Conservation (phyloP, 2,888 invertebrate species). For the Agrochola circellaris region DNA sequence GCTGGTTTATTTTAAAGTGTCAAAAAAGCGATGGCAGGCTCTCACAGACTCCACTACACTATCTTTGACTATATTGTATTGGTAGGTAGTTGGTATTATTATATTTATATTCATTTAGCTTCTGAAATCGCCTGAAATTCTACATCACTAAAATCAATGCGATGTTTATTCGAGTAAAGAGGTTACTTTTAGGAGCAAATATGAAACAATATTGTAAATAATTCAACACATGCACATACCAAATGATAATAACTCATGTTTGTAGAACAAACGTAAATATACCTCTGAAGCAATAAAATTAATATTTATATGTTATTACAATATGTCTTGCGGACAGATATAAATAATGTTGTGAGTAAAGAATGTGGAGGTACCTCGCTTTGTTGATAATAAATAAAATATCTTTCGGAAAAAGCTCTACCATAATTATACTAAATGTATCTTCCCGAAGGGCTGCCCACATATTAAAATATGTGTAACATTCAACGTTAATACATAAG, state of each 20-base stretch:
- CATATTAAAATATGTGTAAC: not conserved
- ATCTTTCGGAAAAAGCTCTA: not conserved
- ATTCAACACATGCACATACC: slow-evolving; percentile 75
- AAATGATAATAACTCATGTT: slow-evolving; percentile 68
- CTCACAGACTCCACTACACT: no score
- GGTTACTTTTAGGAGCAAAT: slow-evolving; percentile 20
- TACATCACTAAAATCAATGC: not conserved
- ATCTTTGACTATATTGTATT: not conserved
- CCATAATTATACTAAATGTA: not conserved
- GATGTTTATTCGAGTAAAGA: slow-evolving; percentile 21
- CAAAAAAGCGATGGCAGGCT: not conserved
- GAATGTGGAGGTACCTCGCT: not conserved
- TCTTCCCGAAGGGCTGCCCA: no score
- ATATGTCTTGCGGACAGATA: slow-evolving; percentile 49
- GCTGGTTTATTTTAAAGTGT: no score
- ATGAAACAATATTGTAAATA: slow-evolving; percentile 66
- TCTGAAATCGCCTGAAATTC: not conserved
- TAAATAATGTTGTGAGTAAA: slow-evolving; percentile 26
- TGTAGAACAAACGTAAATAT: slow-evolving; percentile 58
- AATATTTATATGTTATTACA: slow-evolving; percentile 67
- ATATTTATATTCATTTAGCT: not conserved
- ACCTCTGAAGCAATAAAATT: slow-evolving; percentile 56
- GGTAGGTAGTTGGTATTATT: not conserved
- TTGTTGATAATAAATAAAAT: slow-evolving; percentile 4
- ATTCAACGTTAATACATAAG: no score